These are phyloP conservation scores for Penaeus indicus DNA, from an alignment of 1,140 invertebrate species.

Conservation along the genomic window DNA sequence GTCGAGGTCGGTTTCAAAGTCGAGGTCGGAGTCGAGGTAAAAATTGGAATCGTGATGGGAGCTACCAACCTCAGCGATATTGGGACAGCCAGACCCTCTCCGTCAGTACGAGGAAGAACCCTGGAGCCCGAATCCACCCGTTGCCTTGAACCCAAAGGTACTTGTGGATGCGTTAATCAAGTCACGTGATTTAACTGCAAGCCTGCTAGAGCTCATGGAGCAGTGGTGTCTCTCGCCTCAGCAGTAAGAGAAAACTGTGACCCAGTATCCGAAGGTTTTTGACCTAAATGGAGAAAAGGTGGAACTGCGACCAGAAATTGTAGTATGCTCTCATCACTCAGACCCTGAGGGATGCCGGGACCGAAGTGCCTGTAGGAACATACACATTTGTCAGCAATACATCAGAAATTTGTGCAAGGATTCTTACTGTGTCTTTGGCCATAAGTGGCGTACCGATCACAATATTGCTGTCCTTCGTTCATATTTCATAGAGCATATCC, in stretches of 20 bases:
- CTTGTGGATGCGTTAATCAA: background rate
- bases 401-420: background rate
- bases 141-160: background rate
- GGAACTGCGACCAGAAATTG: background rate
- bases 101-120: background rate
- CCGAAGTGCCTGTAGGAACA: background rate
- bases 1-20: background rate
- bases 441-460: constrained; percentile 7
- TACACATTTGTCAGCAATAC: constrained; percentile 5
- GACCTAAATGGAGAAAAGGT: background rate
- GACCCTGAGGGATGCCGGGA: background rate
- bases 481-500: background rate
- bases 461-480: background rate
- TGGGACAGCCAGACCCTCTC: background rate
- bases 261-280: background rate
- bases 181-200: background rate
- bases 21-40: background rate
- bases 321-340: background rate
- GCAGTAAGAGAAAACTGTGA: background rate
- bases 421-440: background rate
- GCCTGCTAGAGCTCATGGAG: constrained; percentile 1
- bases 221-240: background rate
- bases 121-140: background rate
- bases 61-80: background rate
- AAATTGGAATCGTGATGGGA: background rate